phyloP scores from a whole-genome alignment of 2,888 invertebrate species.

The Meandrusa payeni region DNA sequence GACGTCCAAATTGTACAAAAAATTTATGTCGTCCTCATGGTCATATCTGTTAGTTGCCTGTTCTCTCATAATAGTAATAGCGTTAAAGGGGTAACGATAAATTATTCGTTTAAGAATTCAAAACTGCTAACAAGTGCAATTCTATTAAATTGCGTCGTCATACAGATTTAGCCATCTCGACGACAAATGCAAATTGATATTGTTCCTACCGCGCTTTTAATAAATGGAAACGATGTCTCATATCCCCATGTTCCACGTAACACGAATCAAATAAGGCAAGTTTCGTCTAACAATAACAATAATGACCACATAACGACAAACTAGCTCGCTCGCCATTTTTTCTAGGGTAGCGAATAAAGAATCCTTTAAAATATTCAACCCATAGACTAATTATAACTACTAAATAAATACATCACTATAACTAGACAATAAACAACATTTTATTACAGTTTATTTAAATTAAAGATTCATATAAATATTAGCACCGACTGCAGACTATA shows the following conservation, averaged over 20 bases:
- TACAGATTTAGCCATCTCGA: conserved; percentile 57
- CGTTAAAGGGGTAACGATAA: conserved; percentile 33
- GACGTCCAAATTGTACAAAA: no score
- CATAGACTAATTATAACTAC: no score
- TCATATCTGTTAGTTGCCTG: conserved; percentile 7
- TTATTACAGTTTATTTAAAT: no score
- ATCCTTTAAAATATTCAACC: no score
- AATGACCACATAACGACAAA: not conserved
- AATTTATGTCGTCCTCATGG: no score
- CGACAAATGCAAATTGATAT: conserved; percentile 60
- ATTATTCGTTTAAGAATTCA: conserved; percentile 43
- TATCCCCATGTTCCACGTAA: conserved; percentile 37
- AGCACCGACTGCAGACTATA: no score
- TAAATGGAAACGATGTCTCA: conserved; percentile 43
- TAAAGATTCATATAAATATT: no score
- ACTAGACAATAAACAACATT: no score
- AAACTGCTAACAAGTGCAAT: conserved; percentile 34
- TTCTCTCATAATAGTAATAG: conserved; percentile 10
- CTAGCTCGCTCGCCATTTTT: no score
- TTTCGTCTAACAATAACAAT: conserved; percentile 18
- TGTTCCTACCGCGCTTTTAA: conserved; percentile 51
- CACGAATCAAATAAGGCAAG: conserved; percentile 8
- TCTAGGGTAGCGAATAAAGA: no score
- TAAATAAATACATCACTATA: no score
- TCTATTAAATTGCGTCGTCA: conserved; percentile 49